phyloP scores from a whole-genome alignment of 1,140 invertebrate species.

The Drosophila paulistorum region DNA sequence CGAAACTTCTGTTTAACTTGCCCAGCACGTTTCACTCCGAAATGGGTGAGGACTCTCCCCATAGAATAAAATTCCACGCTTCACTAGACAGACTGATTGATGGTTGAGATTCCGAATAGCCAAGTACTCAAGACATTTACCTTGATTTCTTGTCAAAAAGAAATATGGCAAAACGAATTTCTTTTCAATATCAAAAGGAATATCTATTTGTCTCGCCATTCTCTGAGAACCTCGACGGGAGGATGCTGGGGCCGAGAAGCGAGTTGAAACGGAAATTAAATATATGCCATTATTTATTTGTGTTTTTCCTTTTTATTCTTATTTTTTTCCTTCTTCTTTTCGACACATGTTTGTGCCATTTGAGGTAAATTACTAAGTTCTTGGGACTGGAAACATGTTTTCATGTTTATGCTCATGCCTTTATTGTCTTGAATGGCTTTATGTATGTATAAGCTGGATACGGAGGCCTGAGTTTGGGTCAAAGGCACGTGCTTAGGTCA shows the following conservation, averaged over 20 bases:
- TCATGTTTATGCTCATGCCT: constrained; percentile 50
- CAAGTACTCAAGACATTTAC: constrained; percentile 25
- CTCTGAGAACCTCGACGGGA: constrained; percentile 24
- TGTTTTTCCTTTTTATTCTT: constrained; percentile 23
- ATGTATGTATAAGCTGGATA: constrained; percentile 34
- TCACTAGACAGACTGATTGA: constrained; percentile 53
- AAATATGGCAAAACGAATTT: constrained; percentile 27
- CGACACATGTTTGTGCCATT: constrained; percentile 65
- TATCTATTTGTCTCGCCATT: constrained; percentile 22
- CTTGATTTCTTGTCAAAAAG: constrained; percentile 28
- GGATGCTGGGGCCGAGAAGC: not conserved
- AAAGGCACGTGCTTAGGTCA: constrained; percentile 45
- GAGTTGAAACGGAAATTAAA: constrained; percentile 69
- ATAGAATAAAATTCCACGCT: constrained; percentile 24
- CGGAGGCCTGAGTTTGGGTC: constrained; percentile 21
- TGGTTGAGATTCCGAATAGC: constrained; percentile 31
- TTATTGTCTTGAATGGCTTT: not conserved
- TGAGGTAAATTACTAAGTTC: constrained; percentile 48
- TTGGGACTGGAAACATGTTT: constrained; percentile 31
- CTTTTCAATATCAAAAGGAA: constrained; percentile 57
- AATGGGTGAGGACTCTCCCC: not conserved
- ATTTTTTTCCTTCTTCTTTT: constrained; percentile 27
- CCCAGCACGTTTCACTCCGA: not conserved
- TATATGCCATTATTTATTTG: constrained; percentile 59
- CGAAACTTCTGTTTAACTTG: not conserved